Conservation (phyloP, 2,888 invertebrate genomes). For the Augochlorella aurata region DNA sequence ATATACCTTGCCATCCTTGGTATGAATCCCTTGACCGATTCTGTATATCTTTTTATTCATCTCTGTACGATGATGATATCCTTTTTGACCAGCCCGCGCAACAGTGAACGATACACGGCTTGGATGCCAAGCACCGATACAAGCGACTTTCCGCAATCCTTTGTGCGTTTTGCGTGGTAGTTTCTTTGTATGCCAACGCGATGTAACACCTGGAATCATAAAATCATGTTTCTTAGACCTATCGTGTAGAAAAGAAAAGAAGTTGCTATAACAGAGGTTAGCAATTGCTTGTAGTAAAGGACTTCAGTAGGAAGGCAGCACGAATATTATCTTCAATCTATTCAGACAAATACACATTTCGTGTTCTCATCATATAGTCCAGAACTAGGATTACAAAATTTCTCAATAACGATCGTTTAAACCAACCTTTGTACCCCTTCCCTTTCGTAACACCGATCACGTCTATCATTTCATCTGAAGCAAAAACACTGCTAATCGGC, state of each 20-base stretch:
- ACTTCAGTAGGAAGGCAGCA: conserved; percentile 87
- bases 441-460: conserved; percentile 99
- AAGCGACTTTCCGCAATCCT: conserved; percentile 99
- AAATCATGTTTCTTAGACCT: not conserved
- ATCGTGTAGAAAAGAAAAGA: too few relatives aligned
- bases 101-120: conserved; percentile 99
- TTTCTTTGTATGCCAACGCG: conserved; percentile 99
- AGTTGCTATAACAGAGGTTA: not conserved
- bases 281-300: conserved; percentile 28
- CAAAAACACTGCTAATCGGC: conserved; percentile 94
- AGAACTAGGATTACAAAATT: conserved; percentile 2
- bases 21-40: conserved; percentile 94
- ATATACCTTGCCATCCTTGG: conserved; percentile 89
- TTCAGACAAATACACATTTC: conserved; percentile 81
- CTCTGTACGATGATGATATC: conserved; percentile 99
- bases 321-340: conserved; percentile 82
- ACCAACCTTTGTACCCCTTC: conserved; percentile 97
- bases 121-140: conserved; percentile 99
- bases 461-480: conserved; percentile 99
- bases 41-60: conserved; percentile 99
- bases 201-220: conserved; percentile 92
- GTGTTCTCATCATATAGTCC: conserved; percentile 82
- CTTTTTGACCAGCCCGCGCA: conserved; percentile 99
- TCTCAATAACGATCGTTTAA: not conserved
- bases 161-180: conserved; percentile 99